phyloP scores from a whole-genome alignment of 1,140 invertebrate genomes.

The Drosophila eugracilis region DNA sequence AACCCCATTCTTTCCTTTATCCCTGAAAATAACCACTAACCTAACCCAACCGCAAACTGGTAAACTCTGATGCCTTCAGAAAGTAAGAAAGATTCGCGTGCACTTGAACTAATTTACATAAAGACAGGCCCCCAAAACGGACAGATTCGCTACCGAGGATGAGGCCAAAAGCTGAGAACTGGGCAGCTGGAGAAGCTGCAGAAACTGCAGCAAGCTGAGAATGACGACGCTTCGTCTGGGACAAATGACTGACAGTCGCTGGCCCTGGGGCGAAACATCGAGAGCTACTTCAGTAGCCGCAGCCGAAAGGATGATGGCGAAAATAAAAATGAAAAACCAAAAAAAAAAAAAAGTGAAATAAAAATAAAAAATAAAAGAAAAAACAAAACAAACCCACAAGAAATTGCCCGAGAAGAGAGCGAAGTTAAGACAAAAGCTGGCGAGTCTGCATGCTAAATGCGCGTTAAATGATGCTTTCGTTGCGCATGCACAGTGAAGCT shows the following conservation, averaged over 20 bases:
- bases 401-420: constrained; percentile 1
- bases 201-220: no score
- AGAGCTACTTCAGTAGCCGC: constrained; percentile 80
- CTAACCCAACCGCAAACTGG: neutral
- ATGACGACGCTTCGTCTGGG: constrained; percentile 61
- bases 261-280: constrained; percentile 54
- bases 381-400: constrained; percentile 7
- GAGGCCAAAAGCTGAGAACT: neutral
- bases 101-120: constrained; percentile 83
- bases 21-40: neutral
- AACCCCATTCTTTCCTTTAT: no score
- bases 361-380: constrained; percentile 5
- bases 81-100: constrained; percentile 4
- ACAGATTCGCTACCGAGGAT: constrained; percentile 11
- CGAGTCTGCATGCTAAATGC: constrained; percentile 62
- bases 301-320: constrained; percentile 53
- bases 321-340: constrained; percentile 34
- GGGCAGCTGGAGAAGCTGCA: no score
- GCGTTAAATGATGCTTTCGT: constrained; percentile 84
- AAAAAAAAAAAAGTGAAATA: constrained; percentile 18
- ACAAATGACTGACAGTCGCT: constrained; percentile 77
- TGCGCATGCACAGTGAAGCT: constrained; percentile 63
- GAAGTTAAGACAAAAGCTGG: constrained; percentile 27
- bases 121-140: constrained; percentile 39
- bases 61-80: neutral